phyloP scores from a whole-genome alignment of 2,888 invertebrate genomes.

The Ectemnius cavifrons region DNA sequence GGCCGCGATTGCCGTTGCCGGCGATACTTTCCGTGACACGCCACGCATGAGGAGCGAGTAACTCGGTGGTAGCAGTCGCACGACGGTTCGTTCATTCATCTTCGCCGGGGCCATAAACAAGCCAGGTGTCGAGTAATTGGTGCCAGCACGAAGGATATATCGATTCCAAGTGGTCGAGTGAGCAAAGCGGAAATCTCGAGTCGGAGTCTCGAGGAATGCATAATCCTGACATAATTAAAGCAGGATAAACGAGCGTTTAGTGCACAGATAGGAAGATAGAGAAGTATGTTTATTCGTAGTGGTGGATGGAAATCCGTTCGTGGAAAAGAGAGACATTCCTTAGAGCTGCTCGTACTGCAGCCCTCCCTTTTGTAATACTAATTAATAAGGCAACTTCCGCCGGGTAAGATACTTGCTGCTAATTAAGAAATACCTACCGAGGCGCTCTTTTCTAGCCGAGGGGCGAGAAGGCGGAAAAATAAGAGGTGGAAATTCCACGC shows the following conservation, averaged over 20 bases:
- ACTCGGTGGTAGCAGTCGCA: neutral
- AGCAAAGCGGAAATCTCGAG: no score
- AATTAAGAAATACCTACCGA: conserved; percentile 68
- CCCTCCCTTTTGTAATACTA: conserved; percentile 57
- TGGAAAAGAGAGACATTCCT: neutral
- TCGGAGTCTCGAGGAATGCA: neutral
- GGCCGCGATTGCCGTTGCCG: conserved; percentile 20
- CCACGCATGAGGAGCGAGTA: neutral
- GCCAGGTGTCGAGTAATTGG: neutral
- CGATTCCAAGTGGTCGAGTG: no score
- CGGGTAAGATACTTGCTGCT: conserved; percentile 61
- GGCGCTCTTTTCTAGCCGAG: conserved; percentile 53
- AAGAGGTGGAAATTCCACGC: conserved; percentile 66
- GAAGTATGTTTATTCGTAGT: no score
- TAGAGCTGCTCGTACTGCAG: neutral
- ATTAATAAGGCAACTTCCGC: conserved; percentile 63
- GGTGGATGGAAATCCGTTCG: conserved; percentile 10
- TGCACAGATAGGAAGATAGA: neutral
- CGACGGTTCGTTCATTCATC: neutral
- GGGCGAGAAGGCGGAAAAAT: conserved; percentile 64
- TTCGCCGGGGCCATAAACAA: neutral
- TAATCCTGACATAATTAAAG: neutral
- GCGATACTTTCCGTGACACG: conserved; percentile 14
- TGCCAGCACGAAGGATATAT: neutral
- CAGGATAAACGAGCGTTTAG: neutral